Evolutionary conservation across 2,888 invertebrate genomes (phyloP).

Genomic region (Nowickia ferox): DNA sequence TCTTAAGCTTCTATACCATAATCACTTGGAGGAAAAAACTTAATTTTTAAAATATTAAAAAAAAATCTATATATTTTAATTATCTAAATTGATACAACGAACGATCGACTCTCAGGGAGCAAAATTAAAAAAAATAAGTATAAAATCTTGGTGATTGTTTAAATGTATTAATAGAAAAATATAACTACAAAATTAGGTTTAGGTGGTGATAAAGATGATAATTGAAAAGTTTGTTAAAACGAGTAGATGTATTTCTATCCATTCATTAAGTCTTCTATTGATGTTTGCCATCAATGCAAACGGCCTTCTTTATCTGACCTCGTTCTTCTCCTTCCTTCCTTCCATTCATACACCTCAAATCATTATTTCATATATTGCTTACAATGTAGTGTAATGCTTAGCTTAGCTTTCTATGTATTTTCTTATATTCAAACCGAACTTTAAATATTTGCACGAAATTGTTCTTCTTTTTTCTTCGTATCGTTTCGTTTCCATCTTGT

Average conservation of each 20-base stretch:
- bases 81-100: slow-evolving; percentile 58
- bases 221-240: slow-evolving; percentile 24
- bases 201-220: slow-evolving; percentile 50
- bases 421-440: slow-evolving; percentile 26
- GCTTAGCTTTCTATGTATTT: slow-evolving; percentile 42
- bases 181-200: slow-evolving; percentile 58
- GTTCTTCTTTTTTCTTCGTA: neutral
- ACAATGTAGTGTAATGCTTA: slow-evolving; percentile 53
- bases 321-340: neutral
- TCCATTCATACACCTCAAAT: slow-evolving; percentile 11
- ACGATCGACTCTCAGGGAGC: slow-evolving; percentile 29
- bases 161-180: slow-evolving; percentile 53
- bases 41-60: slow-evolving; percentile 41
- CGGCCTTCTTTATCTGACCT: neutral
- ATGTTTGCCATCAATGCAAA: slow-evolving; percentile 19
- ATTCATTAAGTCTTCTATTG: neutral
- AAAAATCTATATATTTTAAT: slow-evolving; percentile 52
- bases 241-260: neutral
- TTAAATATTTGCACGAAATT: slow-evolving; percentile 53
- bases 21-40: slow-evolving; percentile 50
- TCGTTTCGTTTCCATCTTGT: slow-evolving; percentile 11
- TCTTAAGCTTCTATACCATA: slow-evolving; percentile 36
- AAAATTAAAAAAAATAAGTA: slow-evolving; percentile 47
- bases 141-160: slow-evolving; percentile 23
- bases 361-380: slow-evolving; percentile 61